Evolutionary conservation across 2,113 vertebrate species (phyloP).

Genomic region (Amphiprion percula): DNA sequence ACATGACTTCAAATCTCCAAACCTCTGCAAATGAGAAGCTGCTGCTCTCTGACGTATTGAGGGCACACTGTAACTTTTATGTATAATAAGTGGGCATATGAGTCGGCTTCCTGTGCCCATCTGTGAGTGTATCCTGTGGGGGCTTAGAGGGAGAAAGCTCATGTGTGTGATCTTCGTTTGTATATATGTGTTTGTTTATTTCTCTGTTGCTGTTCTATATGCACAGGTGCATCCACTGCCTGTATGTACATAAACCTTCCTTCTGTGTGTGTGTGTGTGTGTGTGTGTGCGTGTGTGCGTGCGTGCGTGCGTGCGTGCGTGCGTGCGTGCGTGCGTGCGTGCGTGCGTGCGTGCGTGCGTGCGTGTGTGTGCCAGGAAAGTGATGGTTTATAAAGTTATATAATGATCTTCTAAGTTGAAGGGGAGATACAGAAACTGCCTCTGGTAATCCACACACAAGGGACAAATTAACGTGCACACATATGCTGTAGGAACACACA

Average conservation of each 20-base stretch:
- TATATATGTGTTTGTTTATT: background rate
- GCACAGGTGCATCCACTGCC: constrained; percentile 17
- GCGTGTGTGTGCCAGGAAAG: constrained; percentile 13
- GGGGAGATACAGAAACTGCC: constrained; percentile 40
- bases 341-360: constrained; percentile 1
- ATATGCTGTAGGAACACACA: constrained; percentile 28
- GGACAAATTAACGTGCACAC: constrained; percentile 31
- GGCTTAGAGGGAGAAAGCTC: background rate
- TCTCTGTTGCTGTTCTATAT: background rate
- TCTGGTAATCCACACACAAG: constrained; percentile 30
- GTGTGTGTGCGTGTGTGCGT: constrained; percentile 8
- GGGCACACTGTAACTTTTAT: constrained; percentile 16
- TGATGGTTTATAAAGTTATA: constrained; percentile 44
- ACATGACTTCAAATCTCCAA: constrained; percentile 8
- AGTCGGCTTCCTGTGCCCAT: constrained; percentile 26
- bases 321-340: constrained; percentile 1
- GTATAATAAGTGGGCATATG: constrained; percentile 24
- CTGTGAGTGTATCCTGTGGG: constrained; percentile 40
- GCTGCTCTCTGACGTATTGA: constrained; percentile 9
- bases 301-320: constrained; percentile 9
- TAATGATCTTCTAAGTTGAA: constrained; percentile 46
- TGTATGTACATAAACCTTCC: background rate
- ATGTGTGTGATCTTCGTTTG: constrained; percentile 17
- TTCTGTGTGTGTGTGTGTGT: background rate
- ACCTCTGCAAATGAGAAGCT: constrained; percentile 19